These are phyloP conservation scores for Pseudomyrmex cubaensis DNA, from an alignment of 1,140 invertebrate genomes.

Conservation along the genomic window DNA sequence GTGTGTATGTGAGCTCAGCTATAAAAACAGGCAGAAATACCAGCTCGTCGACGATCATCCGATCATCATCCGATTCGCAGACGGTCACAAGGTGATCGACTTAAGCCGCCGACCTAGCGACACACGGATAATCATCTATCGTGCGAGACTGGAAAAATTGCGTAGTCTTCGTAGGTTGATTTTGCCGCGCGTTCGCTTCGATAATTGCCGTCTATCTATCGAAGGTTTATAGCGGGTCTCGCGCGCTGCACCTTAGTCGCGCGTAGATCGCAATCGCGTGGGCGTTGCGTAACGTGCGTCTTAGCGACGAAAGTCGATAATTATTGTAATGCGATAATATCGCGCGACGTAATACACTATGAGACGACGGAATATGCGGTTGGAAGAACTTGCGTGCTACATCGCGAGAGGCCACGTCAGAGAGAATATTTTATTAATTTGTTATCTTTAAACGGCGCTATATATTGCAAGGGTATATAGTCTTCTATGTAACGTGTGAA, in stretches of 20 bases:
- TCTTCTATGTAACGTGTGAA: conserved; percentile 2
- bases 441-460: conserved; percentile 21
- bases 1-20: neutral
- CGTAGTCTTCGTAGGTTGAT: conserved; percentile 34
- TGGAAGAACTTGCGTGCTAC: neutral
- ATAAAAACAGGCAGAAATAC: conserved; percentile 42
- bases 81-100: conserved; percentile 36
- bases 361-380: neutral
- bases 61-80: conserved; percentile 38
- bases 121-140: conserved; percentile 15
- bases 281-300: neutral
- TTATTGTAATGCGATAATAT: neutral
- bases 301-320: neutral
- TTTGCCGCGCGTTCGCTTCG: neutral
- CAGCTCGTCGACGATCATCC: conserved; percentile 26
- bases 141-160: conserved; percentile 40
- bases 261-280: conserved; percentile 5
- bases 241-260: neutral
- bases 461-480: neutral
- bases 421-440: conserved; percentile 28
- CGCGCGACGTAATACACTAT: neutral
- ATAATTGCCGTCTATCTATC: conserved; percentile 1
- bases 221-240: neutral
- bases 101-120: conserved; percentile 22
- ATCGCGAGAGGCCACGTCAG: conserved; percentile 9